Percentiles rank a stretch among this genome's conserved stretches.
These are phyloP conservation scores for Halictus rubicundus DNA, from an alignment of 1,140 invertebrate genomes.

Conservation along the genomic window DNA sequence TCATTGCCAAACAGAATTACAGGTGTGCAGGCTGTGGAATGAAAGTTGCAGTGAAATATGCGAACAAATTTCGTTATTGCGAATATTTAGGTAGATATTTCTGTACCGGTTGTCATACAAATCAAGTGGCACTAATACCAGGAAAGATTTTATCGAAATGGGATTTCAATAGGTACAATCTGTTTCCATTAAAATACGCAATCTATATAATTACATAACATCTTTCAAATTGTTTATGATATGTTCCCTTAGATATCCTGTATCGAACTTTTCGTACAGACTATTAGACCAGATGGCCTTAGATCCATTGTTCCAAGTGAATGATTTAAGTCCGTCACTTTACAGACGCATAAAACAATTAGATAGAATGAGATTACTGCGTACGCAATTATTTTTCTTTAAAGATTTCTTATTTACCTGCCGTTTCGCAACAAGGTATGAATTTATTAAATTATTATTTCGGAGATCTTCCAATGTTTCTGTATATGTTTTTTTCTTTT, in stretches of 20 bases:
- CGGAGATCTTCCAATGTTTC: not conserved
- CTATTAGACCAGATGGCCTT: slow-evolving; percentile 88
- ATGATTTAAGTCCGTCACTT: slow-evolving; percentile 86
- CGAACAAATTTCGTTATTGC: slow-evolving; percentile 89
- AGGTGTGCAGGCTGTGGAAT: slow-evolving; percentile 93
- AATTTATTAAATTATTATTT: not conserved
- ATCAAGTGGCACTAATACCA: slow-evolving; percentile 88
- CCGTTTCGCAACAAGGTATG: slow-evolving; percentile 83
- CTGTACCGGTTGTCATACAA: slow-evolving; percentile 93
- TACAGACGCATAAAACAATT: slow-evolving; percentile 84
- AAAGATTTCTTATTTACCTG: slow-evolving; percentile 87
- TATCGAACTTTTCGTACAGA: slow-evolving; percentile 90
- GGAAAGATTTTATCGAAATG: slow-evolving; percentile 84
- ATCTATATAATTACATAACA: not conserved
- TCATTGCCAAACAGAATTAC: slow-evolving; percentile 90
- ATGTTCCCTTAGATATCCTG: slow-evolving; percentile 83
- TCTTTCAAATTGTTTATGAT: not conserved
- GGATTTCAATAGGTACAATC: slow-evolving; percentile 83
- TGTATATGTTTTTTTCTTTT: slow-evolving; percentile 47
- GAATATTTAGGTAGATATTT: slow-evolving; percentile 93
- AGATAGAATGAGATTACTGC: slow-evolving; percentile 82
- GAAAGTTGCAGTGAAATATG: slow-evolving; percentile 87
- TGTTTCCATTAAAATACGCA: not conserved
- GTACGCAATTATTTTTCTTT: slow-evolving; percentile 85
- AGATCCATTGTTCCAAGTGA: slow-evolving; percentile 90